Evolutionary conservation across 2,797 vertebrate genomes (phyloP).

Genomic region (Parauchenoglanis punctatus): DNA sequence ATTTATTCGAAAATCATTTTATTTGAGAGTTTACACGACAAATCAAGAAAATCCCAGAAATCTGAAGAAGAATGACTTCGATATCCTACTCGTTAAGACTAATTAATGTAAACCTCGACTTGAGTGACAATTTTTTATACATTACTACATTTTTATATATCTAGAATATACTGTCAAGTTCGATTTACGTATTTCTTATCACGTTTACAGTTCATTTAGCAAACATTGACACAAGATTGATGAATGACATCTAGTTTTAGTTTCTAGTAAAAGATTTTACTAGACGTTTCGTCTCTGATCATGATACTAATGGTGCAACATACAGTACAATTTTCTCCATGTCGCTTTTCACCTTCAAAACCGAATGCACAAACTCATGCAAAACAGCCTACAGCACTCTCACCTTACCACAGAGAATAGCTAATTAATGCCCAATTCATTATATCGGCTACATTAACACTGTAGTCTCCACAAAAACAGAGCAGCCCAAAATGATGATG

Average conservation of each 20-base stretch:
- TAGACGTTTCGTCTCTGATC: not conserved
- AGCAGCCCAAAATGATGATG: not conserved
- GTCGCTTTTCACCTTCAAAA: not conserved
- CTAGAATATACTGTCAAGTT: not conserved
- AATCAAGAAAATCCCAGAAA: not conserved
- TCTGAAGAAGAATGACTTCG: not conserved
- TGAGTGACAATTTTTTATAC: not conserved
- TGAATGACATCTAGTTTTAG: not conserved
- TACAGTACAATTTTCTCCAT: not conserved
- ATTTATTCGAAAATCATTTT: not conserved
- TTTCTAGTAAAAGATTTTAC: not conserved
- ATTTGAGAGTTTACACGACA: not conserved
- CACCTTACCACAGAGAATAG: not conserved
- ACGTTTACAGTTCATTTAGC: not conserved
- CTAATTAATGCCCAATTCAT: constrained; percentile 19
- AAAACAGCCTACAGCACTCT: constrained; percentile 2
- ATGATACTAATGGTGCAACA: not conserved
- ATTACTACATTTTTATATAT: not conserved
- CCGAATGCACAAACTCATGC: not conserved
- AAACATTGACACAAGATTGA: not conserved
- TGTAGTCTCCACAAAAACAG: not conserved
- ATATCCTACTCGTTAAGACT: not conserved
- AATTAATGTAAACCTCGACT: not conserved
- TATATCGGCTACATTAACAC: not conserved
- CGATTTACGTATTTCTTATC: not conserved